phyloP scores from a whole-genome alignment of 2,113 vertebrate species.

The Ginglymostoma cirratum region DNA sequence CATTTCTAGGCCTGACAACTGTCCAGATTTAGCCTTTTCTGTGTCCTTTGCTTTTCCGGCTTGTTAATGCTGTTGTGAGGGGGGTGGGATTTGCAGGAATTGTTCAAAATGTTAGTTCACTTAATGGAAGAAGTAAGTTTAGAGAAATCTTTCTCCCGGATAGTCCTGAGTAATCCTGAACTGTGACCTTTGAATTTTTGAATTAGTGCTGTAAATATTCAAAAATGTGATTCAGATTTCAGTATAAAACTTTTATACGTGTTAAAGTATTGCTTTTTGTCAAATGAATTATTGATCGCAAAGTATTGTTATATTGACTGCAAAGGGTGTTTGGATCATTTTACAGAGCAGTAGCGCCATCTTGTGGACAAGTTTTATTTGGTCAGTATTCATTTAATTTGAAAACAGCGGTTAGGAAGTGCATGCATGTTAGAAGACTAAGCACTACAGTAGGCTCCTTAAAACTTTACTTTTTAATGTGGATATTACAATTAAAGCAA shows the following conservation, averaged over 20 bases:
- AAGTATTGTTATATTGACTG: neutral
- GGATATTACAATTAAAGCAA: neutral
- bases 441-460: neutral
- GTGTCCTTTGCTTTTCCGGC: neutral
- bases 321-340: neutral
- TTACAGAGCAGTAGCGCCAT: neutral
- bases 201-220: neutral
- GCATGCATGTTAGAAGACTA: neutral
- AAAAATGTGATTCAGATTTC: neutral
- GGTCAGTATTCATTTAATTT: neutral
- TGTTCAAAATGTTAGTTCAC: neutral
- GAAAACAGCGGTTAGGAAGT: neutral
- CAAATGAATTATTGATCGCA: neutral
- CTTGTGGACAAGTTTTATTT: constrained; percentile 3
- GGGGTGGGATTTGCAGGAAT: neutral
- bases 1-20: constrained; percentile 43
- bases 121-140: neutral
- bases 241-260: too few relatives aligned
- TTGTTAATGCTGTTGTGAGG: neutral
- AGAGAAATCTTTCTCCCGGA: neutral
- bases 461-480: neutral
- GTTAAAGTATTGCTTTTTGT: neutral
- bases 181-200: neutral
- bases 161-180: neutral
- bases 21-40: neutral